phyloP scores from a whole-genome alignment of 2,113 vertebrate species.

The Myrmecophaga tridactyla region DNA sequence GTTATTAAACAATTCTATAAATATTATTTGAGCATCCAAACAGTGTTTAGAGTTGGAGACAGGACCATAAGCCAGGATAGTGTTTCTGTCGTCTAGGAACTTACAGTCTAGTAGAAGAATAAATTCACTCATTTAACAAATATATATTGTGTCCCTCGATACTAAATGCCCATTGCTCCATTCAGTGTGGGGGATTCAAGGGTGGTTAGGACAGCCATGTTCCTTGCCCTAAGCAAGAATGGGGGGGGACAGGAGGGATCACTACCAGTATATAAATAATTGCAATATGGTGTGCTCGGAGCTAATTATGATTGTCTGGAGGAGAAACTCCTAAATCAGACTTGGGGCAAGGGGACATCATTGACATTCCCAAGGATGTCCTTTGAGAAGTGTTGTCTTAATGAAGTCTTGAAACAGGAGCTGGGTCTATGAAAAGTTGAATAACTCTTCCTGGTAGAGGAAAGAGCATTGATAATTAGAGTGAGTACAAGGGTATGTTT shows the following conservation, averaged over 20 bases:
- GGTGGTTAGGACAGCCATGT: neutral
- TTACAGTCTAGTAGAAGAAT: neutral
- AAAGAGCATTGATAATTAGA: neutral
- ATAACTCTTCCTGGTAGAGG: neutral
- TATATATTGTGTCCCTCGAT: neutral
- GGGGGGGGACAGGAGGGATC: too few species aligned
- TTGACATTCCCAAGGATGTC: neutral
- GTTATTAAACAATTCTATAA: neutral
- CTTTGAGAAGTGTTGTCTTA: neutral
- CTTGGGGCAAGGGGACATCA: neutral
- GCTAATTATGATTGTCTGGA: neutral
- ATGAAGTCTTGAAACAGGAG: neutral
- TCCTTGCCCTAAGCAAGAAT: neutral
- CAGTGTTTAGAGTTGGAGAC: neutral
- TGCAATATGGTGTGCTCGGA: neutral
- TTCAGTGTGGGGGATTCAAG: neutral
- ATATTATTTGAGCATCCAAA: neutral
- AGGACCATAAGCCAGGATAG: neutral
- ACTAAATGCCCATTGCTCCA: neutral
- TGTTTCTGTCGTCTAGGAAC: neutral
- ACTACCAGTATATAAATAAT: neutral
- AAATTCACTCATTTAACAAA: neutral
- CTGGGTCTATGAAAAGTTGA: neutral
- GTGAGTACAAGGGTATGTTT: neutral
- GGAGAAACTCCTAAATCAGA: neutral